A percentile compares a stretch with the other conserved stretches of the same genome.
Conservation (phyloP, 1,140 invertebrate genomes). For the Drosophila nebulosa region DNA sequence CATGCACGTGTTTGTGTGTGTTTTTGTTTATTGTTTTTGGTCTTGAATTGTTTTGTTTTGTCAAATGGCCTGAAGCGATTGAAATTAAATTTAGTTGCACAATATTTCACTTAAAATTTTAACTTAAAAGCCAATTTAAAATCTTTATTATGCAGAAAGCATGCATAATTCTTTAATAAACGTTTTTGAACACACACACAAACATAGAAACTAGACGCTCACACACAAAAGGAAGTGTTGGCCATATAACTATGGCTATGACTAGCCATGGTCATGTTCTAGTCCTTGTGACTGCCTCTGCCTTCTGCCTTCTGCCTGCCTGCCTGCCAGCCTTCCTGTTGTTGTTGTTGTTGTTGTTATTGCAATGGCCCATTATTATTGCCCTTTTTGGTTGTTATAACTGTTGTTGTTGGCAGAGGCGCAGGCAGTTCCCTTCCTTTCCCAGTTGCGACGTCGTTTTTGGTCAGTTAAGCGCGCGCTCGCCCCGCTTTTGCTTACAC, state of each 20-base stretch:
- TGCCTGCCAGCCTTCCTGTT: not conserved
- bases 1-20: not conserved
- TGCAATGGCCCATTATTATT: constrained; percentile 23
- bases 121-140: constrained; percentile 25
- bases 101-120: constrained; percentile 2
- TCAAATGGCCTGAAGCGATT: constrained; percentile 16
- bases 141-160: constrained; percentile 17
- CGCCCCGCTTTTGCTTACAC: constrained; percentile 8
- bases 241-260: constrained; percentile 9
- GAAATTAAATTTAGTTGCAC: constrained; percentile 48
- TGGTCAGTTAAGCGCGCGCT: constrained; percentile 33
- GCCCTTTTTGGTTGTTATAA: constrained; percentile 21
- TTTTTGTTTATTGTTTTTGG: not conserved
- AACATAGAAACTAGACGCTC: not conserved
- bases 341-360: constrained; percentile 18
- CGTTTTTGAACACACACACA: not conserved
- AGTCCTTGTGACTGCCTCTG: not conserved
- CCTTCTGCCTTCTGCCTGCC: no score
- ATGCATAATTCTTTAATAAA: constrained; percentile 15
- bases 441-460: not conserved
- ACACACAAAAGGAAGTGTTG: constrained; percentile 19
- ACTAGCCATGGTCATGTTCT: constrained; percentile 3
- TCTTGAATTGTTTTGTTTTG: not conserved
- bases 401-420: not conserved
- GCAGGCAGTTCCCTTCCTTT: not conserved